These are phyloP conservation scores for Pristiophorus japonicus DNA, from an alignment of 2,113 vertebrate genomes.

Conservation along the genomic window DNA sequence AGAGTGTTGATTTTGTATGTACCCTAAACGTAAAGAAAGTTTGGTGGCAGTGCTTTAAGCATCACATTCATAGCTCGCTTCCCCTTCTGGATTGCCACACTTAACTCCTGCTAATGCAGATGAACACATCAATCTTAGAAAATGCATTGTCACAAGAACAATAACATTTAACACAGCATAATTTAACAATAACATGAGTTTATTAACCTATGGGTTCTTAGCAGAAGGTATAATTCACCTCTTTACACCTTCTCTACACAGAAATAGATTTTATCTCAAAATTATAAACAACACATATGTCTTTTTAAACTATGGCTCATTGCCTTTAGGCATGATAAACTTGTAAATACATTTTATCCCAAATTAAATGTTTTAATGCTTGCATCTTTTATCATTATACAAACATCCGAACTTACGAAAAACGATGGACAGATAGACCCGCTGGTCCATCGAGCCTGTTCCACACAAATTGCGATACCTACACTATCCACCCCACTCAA, in stretches of 20 bases:
- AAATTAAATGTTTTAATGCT: neutral
- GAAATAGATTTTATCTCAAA: neutral
- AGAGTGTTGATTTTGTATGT: neutral
- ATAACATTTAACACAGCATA: neutral
- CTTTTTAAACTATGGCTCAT: neutral
- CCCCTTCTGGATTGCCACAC: neutral
- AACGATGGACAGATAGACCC: too few relatives aligned
- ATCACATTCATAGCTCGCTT: neutral
- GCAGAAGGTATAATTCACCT: neutral
- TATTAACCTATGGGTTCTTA: neutral
- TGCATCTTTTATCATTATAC: neutral
- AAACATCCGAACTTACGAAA: too few relatives aligned
- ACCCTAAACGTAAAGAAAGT: neutral
- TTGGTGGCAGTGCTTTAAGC: neutral
- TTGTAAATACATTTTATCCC: neutral
- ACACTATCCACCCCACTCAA: too few relatives aligned
- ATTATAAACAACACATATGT: neutral
- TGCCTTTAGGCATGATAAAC: neutral
- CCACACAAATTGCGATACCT: too few relatives aligned
- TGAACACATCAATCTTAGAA: neutral
- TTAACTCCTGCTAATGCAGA: too few relatives aligned
- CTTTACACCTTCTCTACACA: neutral
- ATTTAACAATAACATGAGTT: neutral
- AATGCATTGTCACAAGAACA: neutral
- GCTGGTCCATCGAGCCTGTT: too few relatives aligned